Conservation (phyloP, 2,113 vertebrate species). For the Microtus montanus region DNA sequence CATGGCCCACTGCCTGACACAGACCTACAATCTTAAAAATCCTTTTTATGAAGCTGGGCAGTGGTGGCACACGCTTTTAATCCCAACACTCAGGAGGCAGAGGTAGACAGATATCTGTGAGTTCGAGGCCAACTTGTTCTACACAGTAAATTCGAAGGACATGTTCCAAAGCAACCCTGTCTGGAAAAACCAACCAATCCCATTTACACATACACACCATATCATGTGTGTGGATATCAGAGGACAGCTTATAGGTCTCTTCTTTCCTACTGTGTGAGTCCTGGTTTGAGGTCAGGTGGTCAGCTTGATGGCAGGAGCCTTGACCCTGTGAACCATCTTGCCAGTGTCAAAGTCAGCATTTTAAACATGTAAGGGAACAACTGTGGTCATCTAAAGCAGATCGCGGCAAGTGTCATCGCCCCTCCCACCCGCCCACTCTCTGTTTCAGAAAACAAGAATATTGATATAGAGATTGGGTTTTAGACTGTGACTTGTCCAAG, state of each 20-base stretch:
- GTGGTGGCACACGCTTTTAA: too few species aligned
- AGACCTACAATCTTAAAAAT: not conserved
- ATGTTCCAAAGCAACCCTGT: too few species aligned
- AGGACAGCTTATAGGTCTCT: not conserved
- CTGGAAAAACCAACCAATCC: too few species aligned
- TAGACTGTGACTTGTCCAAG: slow-evolving; percentile 29
- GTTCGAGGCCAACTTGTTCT: too few species aligned
- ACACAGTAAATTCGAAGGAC: too few species aligned
- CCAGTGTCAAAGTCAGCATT: not conserved
- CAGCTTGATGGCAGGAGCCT: not conserved
- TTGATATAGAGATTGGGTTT: not conserved
- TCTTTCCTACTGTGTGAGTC: not conserved
- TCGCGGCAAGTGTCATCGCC: not conserved
- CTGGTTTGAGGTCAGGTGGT: not conserved
- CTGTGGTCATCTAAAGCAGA: not conserved
- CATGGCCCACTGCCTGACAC: not conserved
- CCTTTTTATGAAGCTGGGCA: too few species aligned
- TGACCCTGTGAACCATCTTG: not conserved
- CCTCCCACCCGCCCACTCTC: accelerated
- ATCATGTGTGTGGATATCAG: not conserved
- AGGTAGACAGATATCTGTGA: too few species aligned
- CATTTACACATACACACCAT: not conserved
- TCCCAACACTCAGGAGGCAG: too few species aligned
- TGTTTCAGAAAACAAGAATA: not conserved
- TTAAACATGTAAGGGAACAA: not conserved